Percentiles rank a stretch among this genome's conserved stretches.
Conservation (phyloP, 2,888 invertebrate genomes). For the Caenorhabditis sp. region DNA sequence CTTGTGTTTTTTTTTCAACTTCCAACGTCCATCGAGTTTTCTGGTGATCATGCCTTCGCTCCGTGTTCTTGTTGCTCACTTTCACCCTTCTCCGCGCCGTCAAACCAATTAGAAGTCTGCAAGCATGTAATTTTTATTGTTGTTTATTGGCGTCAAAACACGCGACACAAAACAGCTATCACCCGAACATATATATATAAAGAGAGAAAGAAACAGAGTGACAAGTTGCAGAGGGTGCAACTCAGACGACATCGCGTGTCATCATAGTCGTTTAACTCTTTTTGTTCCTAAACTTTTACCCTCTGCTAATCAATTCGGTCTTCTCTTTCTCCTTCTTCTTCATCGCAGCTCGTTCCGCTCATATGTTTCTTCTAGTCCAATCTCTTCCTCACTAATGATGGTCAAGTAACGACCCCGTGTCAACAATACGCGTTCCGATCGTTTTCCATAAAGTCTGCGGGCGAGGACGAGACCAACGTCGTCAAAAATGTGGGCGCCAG, state of each 20-base stretch:
- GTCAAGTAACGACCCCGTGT: slow-evolving; percentile 41
- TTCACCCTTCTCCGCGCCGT: slow-evolving; percentile 10
- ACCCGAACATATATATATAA: not conserved
- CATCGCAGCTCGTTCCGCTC: slow-evolving; percentile 28
- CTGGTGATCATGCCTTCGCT: not conserved
- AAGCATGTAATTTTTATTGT: slow-evolving; percentile 48
- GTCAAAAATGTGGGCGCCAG: slow-evolving; percentile 57
- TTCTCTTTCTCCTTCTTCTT: slow-evolving; percentile 19
- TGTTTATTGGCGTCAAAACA: slow-evolving; percentile 51
- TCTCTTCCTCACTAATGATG: slow-evolving; percentile 36
- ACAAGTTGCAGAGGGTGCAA: slow-evolving; percentile 1
- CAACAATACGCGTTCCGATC: slow-evolving; percentile 17
- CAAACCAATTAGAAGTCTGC: slow-evolving; percentile 48
- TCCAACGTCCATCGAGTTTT: not conserved
- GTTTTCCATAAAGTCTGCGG: slow-evolving; percentile 24
- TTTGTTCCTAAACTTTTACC: slow-evolving; percentile 35
- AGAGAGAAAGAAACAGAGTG: slow-evolving; percentile 12
- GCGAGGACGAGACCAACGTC: slow-evolving; percentile 16
- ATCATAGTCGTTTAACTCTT: slow-evolving; percentile 44
- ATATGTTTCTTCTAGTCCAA: slow-evolving; percentile 37
- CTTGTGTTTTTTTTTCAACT: slow-evolving; percentile 35
- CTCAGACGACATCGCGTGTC: slow-evolving; percentile 47
- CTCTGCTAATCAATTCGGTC: slow-evolving; percentile 32
- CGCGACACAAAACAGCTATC: slow-evolving; percentile 39
- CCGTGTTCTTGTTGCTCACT: slow-evolving; percentile 5